phyloP scores from a whole-genome alignment of 2,888 invertebrate genomes.

The Micoletzkya japonica region DNA sequence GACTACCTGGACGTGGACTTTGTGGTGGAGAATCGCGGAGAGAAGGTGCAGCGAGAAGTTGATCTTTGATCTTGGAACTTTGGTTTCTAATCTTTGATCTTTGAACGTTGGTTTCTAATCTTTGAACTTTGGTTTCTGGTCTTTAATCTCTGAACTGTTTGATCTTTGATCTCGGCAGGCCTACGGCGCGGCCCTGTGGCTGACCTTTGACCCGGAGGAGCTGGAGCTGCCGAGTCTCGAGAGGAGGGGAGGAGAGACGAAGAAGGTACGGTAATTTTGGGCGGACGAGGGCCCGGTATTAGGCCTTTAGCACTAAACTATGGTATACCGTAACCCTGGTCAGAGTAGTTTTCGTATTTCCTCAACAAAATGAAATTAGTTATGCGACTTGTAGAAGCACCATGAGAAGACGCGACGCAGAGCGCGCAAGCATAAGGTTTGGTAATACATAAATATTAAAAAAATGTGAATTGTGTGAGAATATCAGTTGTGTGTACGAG shows the following conservation, averaged over 20 bases:
- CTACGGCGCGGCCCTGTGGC: slow-evolving; percentile 55
- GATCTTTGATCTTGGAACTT: not conserved
- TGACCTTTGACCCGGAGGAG: slow-evolving; percentile 59
- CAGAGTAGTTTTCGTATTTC: no score
- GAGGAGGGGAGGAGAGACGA: slow-evolving; percentile 28
- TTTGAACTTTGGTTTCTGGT: not conserved
- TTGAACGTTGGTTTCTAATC: not conserved
- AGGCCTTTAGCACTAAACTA: no score
- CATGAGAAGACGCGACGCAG: no score
- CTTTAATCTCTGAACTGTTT: not conserved
- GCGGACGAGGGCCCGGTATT: no score
- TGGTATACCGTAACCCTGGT: no score
- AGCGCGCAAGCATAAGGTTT: no score
- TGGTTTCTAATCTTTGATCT: not conserved
- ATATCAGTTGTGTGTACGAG: no score
- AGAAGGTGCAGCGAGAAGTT: slow-evolving; percentile 45
- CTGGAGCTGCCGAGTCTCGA: slow-evolving; percentile 54
- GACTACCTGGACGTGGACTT: slow-evolving; percentile 63
- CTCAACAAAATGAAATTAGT: no score
- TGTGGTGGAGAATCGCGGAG: slow-evolving; percentile 65
- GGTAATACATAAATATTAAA: no score
- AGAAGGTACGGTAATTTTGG: slow-evolving; percentile 28
- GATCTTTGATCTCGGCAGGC: slow-evolving; percentile 35
- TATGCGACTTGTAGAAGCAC: no score
- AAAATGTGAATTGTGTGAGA: no score